Evolutionary conservation across 2,888 invertebrate genomes (phyloP).

Genomic region (Phortica okadai): DNA sequence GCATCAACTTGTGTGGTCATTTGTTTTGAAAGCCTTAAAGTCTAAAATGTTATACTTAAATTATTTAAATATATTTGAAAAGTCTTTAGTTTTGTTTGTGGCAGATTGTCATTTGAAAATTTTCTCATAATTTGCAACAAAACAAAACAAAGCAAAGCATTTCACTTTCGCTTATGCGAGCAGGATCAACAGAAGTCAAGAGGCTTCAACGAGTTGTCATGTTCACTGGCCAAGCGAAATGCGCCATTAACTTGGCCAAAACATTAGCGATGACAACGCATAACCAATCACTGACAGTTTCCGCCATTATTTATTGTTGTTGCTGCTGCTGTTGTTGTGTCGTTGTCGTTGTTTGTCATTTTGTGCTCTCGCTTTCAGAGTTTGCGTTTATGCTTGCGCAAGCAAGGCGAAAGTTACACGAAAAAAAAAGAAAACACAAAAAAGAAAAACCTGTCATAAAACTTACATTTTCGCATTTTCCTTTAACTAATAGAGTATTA

Average conservation of each 20-base stretch:
- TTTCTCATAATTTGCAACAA: slow-evolving; percentile 11
- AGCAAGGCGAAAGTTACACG: slow-evolving; percentile 12
- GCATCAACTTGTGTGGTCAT: background rate
- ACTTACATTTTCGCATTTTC: slow-evolving; percentile 25
- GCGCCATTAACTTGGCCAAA: slow-evolving; percentile 18
- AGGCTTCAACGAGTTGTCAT: background rate
- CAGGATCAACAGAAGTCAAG: background rate
- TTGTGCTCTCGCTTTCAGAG: background rate
- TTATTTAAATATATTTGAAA: background rate
- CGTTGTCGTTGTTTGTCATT: background rate
- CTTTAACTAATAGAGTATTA: slow-evolving; percentile 14
- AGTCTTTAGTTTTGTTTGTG: background rate
- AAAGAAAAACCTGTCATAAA: slow-evolving; percentile 8
- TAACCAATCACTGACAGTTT: slow-evolving; percentile 19
- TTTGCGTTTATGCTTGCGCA: slow-evolving; percentile 9
- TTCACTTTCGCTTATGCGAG: slow-evolving; percentile 2
- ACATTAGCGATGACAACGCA: background rate
- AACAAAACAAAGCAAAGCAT: background rate
- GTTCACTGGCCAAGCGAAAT: slow-evolving; percentile 1
- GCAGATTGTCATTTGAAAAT: background rate
- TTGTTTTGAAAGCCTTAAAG: background rate
- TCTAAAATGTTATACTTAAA: background rate
- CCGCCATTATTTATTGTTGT: slow-evolving; percentile 11
- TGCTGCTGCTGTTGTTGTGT: background rate
- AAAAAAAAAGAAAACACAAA: background rate